Evolutionary conservation across 2,797 vertebrate genomes (phyloP), one percentile per base, ranked within the genome.

Genomic region (Ctenopoma kingsleyae): DNA sequence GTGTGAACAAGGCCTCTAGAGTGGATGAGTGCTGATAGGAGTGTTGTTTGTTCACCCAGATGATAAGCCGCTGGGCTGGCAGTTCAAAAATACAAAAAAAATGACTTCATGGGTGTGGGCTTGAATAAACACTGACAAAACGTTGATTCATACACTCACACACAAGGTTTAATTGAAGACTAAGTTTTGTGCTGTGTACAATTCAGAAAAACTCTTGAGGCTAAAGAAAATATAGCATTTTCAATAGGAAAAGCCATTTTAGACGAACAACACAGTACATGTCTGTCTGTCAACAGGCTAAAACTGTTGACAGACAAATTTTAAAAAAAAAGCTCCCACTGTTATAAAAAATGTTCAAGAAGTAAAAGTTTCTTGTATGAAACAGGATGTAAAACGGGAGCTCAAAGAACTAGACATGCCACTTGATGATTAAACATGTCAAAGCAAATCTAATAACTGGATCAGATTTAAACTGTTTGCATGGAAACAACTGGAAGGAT

Each of bases 21-120:
- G 63, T 5, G 1, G 12, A 46, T 50, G n/a, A 62, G 25, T 11
- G 20, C 2, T 50, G 25, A 25, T 35, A 25, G 32, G 46, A 65
- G 27, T 38, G 43, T n/a, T 27, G 32, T 65, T 67, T 67, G 65
- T 67, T 61, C 36, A 55, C 10, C 6, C 6, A 38, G 30, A 16
- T 67, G 58, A 79, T 61, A 57, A 62, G 43, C 43, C 7, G 60
- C 16, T 47, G 16, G 4, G 30, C 30, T 19, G 19, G 46, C 6
- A 10, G 17, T 4, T 62, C 23, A 66, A 35, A 51, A 50, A 27
- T 40, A 32, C 20, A 0, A 71, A 62, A 60, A 55, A 54, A 27
- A 20, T 50, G 22, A 47, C 55, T 30, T 58, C 8, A 48, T 40
- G 51, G 61, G 58, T 48, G 65, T 62, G 47, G 2, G 51, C 36